Evolutionary conservation across 2,888 invertebrate genomes (phyloP).

Genomic region (Andricus quercusramuli): DNA sequence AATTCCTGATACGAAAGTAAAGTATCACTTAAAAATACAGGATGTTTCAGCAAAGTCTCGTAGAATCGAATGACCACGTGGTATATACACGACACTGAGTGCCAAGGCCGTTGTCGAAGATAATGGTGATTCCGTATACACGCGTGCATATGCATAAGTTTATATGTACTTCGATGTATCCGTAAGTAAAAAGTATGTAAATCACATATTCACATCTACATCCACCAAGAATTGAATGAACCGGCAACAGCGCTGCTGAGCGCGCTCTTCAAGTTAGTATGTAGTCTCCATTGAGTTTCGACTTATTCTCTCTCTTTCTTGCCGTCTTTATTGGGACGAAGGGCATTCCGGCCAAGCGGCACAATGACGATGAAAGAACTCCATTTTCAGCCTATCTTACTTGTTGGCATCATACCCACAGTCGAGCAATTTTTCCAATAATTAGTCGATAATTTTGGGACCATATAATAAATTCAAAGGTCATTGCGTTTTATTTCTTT

Average conservation of each 20-base stretch:
- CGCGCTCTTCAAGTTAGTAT: no score
- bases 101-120: slow-evolving; percentile 25
- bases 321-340: background rate
- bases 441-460: slow-evolving; percentile 45
- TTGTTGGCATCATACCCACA: background rate
- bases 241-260: slow-evolving; percentile 56
- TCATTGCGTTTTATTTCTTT: slow-evolving; percentile 44
- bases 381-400: background rate
- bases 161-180: background rate
- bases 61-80: slow-evolving; percentile 33
- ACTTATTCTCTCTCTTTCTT: slow-evolving; percentile 26
- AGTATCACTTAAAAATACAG: slow-evolving; percentile 29
- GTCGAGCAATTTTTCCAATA: slow-evolving; percentile 34
- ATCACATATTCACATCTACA: slow-evolving; percentile 27
- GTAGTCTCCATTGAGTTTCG: slow-evolving; percentile 51
- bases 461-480: slow-evolving; percentile 49
- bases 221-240: slow-evolving; percentile 62
- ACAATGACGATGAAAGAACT: slow-evolving; percentile 26
- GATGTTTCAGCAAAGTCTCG: slow-evolving; percentile 28
- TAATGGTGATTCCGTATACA: slow-evolving; percentile 42
- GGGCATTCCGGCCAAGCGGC: slow-evolving; percentile 10
- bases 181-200: slow-evolving; percentile 46
- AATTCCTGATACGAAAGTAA: slow-evolving; percentile 19
- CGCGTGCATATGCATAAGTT: slow-evolving; percentile 15
- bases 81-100: slow-evolving; percentile 31